Evolutionary conservation across 2,113 vertebrate species (phyloP).

Genomic region (Phyllostomus hastatus): DNA sequence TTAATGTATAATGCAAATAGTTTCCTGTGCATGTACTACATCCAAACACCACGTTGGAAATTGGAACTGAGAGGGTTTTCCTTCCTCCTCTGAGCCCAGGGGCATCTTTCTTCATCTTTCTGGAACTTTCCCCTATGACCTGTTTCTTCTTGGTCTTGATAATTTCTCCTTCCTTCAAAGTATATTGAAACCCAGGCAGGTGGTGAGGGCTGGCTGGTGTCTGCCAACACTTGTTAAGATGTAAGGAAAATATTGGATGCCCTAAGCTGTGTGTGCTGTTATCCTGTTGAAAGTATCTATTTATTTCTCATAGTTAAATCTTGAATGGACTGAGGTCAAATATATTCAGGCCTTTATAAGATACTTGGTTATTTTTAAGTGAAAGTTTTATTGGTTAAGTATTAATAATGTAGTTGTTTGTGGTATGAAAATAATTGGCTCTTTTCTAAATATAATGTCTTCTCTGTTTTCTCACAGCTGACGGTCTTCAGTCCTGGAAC

Average conservation of each 20-base stretch:
- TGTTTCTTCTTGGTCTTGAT: not conserved
- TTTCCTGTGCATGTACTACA: not conserved
- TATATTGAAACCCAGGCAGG: not conserved
- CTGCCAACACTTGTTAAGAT: not conserved
- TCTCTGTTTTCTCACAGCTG: conserved; percentile 35
- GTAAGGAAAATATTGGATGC: not conserved
- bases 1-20: not conserved
- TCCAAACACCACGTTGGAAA: not conserved
- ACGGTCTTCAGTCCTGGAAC: not conserved
- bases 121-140: not conserved
- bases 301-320: conserved; percentile 40
- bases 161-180: not conserved
- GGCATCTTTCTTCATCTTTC: not conserved
- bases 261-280: not conserved
- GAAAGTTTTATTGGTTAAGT: conserved; percentile 11
- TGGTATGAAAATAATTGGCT: conserved; percentile 28
- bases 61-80: not conserved
- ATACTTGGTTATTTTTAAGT: not conserved
- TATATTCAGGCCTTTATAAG: conserved; percentile 14
- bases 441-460: conserved; percentile 37
- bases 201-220: not conserved
- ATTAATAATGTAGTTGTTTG: conserved; percentile 7
- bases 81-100: not conserved
- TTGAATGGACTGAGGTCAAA: not conserved
- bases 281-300: not conserved